Conservation (phyloP, 2,113 vertebrate species). For the Platysteira castanea region DNA sequence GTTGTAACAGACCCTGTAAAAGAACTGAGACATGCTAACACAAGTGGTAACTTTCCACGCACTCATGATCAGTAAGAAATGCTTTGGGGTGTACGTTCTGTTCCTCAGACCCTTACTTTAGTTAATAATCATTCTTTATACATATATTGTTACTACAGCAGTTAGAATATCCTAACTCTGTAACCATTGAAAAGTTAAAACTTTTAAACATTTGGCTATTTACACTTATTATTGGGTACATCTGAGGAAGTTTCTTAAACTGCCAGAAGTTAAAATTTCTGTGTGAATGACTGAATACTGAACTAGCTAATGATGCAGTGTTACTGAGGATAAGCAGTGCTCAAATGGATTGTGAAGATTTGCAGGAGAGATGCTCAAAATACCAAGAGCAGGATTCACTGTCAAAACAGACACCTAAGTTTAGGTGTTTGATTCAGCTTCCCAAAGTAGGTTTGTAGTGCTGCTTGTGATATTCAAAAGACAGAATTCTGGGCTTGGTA, state of each 20-base stretch:
- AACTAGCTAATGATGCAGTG: not conserved
- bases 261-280: not conserved
- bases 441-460: not conserved
- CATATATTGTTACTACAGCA: not conserved
- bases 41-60: not conserved
- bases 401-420: not conserved
- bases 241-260: not conserved
- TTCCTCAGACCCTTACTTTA: not conserved
- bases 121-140: not conserved
- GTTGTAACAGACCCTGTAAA: not conserved
- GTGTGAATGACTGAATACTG: not conserved
- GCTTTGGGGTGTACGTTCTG: not conserved
- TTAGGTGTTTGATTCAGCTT: not conserved
- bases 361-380: not conserved
- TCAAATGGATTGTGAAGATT: not conserved
- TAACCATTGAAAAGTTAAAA: not conserved
- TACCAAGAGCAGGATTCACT: not conserved
- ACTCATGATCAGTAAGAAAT: not conserved
- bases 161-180: not conserved
- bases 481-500: not conserved
- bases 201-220: not conserved
- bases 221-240: not conserved
- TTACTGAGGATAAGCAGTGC: not conserved
- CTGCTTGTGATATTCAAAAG: not conserved
- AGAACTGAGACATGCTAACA: not conserved